Base-by-base conservation (phyloP, 2,797 vertebrate genomes). In the Xenentodon cancila region DNA sequence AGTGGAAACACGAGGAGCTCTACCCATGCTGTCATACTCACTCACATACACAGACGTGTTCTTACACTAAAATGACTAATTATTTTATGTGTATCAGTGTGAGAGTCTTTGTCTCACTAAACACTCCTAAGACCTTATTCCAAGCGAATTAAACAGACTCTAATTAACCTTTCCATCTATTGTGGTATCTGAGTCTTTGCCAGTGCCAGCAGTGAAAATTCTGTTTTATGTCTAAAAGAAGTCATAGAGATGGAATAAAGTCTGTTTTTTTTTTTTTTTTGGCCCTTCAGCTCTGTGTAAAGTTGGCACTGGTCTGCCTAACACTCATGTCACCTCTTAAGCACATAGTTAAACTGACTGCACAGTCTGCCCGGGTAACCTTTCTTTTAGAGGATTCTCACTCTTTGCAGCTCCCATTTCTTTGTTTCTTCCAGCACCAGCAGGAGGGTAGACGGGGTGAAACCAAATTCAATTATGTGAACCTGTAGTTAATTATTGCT, bases 401-500 rank as follows among this genome's bases (percentile, higher is more conserved):
- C 52, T 53, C 62, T 44, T 59, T 68, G 47, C 15, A 42, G 59
- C 68, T 77, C 59, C 78, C 79, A 63, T 78, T 86, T 73, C 63
- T 64, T 74, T 50, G 0, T 65, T 83, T 51, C 56, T 68, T 86
- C 56, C 73, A 81, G 68, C 75, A 76, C 75, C 79, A 71, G 53
- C 43, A 68, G 75, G 52, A 60, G 68, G 52, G 57, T 56, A 61
- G 75, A 52, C 17, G n/a, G 81, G 64, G 71, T 57, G 64, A 86
- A 84, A 53, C 68, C 82, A 73, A 89, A 85, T 90, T 87, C 78
- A 88, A 76, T 91, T 85, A 90, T 75, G 84, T 71, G 63, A 85
- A 88, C 79, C 88, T 92, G 88, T 63, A 82, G 84, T 92, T 89
- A 92, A 90, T 92, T 91, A 91, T 77, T 80, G 80, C 85, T 84